These are phyloP conservation scores for Ibycter americanus DNA, from an alignment of 2,797 vertebrate species.

Conservation along the genomic window DNA sequence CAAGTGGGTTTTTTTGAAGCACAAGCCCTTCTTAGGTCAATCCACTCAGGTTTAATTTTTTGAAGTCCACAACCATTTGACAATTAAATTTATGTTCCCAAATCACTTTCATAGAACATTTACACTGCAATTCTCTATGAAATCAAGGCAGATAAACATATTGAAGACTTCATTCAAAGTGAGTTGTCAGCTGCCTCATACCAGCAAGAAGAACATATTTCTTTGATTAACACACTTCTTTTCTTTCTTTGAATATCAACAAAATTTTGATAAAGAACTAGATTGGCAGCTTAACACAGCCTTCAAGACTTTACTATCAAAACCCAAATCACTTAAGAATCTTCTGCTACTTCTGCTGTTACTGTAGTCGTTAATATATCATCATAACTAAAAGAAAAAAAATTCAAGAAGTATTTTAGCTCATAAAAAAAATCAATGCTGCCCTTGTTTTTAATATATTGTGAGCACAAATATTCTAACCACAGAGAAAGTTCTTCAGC, in stretches of 20 bases:
- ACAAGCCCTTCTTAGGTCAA: neutral
- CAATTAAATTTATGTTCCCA: neutral
- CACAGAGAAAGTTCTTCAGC: slow-evolving; percentile 35
- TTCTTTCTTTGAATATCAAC: slow-evolving; percentile 35
- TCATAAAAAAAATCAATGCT: slow-evolving; percentile 9
- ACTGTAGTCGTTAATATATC: slow-evolving; percentile 33
- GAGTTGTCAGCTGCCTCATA: neutral
- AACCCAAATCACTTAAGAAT: slow-evolving; percentile 23
- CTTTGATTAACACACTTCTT: slow-evolving; percentile 31
- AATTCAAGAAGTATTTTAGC: slow-evolving; percentile 2
- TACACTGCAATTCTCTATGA: neutral
- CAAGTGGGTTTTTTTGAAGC: neutral
- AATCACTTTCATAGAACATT: neutral
- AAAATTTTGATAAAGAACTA: slow-evolving; percentile 31
- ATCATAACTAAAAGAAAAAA: neutral
- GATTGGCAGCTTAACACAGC: slow-evolving; percentile 34
- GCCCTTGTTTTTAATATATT: slow-evolving; percentile 49
- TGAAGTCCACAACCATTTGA: neutral
- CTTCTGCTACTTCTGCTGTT: slow-evolving; percentile 18
- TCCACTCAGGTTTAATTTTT: neutral
- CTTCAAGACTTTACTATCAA: slow-evolving; percentile 20
- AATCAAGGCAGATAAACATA: slow-evolving; percentile 15
- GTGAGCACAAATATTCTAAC: slow-evolving; percentile 39
- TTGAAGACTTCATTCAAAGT: slow-evolving; percentile 27
- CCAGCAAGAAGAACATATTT: slow-evolving; percentile 44